Evolutionary conservation across 2,797 vertebrate species (phyloP), one percentile per base, ranked within the genome.

Genomic region (Delichon dasypus): DNA sequence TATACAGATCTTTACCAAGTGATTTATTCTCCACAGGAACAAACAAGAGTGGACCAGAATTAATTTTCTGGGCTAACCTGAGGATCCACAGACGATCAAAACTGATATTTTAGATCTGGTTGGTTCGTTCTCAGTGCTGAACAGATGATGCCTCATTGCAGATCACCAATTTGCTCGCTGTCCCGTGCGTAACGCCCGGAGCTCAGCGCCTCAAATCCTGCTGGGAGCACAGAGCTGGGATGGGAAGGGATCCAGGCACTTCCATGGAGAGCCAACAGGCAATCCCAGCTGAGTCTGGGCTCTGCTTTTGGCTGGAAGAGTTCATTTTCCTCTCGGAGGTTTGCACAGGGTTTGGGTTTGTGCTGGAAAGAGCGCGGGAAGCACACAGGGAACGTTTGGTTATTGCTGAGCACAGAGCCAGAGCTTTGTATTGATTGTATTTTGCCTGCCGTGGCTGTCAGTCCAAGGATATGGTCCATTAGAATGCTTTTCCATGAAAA

Each of bases 81-180:
- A 38, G 38, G 11, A 84, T 68, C 50, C 72, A 40, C 26, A 53
- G 65, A 34, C 61, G 65, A 65, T 58, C 66, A 34, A 85, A 66
- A 10, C 13, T 65, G 79, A n/a, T n/a, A 72, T 66, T 94, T 86
- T 53, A 51, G 48, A 26, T 73, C 27, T 20, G 25, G 4, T 50
- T 81, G 77, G 71, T 64, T 76, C 20, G 13, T 88, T 94, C 84
- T 81, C 76, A 34, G 23, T 86, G 74, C 61, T 54, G 68, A 86
- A 38, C 34, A 83, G 85, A 51, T 75, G 61, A 44, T 61, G 36
- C 4, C 36, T 62, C 58, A 6, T 75, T 78, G 85, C 60, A 70
- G 80, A 67, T 44, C 47, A 18, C 60, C 53, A 45, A 55, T 20
- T 93, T 90, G 51, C 48, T 86, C 57, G 9, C 38, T 72, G 81